Percentiles rank a stretch among this genome's conserved stretches.
Conservation (phyloP, 1,140 invertebrate species). For the Apis florea region DNA sequence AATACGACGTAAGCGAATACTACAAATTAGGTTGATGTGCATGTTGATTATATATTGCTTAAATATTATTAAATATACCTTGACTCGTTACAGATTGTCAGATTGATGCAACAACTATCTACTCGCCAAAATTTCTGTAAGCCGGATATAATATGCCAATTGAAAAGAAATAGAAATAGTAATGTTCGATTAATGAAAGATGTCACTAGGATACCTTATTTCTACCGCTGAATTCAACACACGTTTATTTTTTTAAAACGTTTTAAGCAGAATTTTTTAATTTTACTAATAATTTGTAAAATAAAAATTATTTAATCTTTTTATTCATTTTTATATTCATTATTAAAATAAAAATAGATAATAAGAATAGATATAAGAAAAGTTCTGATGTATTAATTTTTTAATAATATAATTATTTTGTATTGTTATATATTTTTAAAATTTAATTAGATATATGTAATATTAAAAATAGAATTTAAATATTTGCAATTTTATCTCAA, state of each 20-base stretch:
- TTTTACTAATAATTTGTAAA: background rate
- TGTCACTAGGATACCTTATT: slow-evolving; percentile 20
- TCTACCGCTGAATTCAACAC: slow-evolving; percentile 17
- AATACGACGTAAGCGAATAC: background rate
- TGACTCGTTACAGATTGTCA: slow-evolving; percentile 34
- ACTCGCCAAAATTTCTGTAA: slow-evolving; percentile 34
- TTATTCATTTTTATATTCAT: too few species aligned
- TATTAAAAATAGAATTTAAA: background rate
- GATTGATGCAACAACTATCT: slow-evolving; percentile 43
- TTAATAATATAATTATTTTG: background rate
- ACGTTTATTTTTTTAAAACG: background rate
- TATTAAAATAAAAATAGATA: too few species aligned
- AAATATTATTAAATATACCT: slow-evolving; percentile 48
- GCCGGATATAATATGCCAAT: slow-evolving; percentile 43
- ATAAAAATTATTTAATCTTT: background rate
- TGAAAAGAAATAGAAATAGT: slow-evolving; percentile 34
- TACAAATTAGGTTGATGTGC: background rate
- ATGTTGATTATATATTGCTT: slow-evolving; percentile 13
- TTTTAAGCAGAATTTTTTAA: background rate
- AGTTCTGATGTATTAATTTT: background rate
- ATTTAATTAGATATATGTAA: background rate
- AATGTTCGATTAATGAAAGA: background rate
- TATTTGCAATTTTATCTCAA: background rate
- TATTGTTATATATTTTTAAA: background rate
- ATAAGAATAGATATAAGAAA: too few species aligned